Evolutionary conservation across 2,113 vertebrate genomes (phyloP), one percentile per base, ranked within the genome.

Genomic region (Cebidichthys violaceus): DNA sequence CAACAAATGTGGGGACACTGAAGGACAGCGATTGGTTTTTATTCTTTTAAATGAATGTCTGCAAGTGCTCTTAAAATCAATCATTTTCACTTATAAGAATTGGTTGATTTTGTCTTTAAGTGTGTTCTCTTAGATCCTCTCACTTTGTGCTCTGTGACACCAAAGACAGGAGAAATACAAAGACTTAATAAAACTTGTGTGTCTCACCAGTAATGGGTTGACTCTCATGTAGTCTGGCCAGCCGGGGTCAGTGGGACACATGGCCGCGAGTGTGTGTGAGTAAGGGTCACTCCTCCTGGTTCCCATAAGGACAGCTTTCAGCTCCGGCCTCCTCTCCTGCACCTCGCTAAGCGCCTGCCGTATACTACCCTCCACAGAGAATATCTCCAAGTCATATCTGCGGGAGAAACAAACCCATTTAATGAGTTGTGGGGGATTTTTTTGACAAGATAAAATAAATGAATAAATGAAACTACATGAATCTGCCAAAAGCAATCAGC

Each of bases 151-250:
- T 22, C 15, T 33, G 10, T 50, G 35, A 9, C 52, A 17, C 29
- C 3, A 8, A 18, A 11, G 35, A 29, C 18, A 9, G 3, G 10
- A 47, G 10, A 70, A 60, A 33, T 1, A 39, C 11, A 11, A 8
- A 64, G 47, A 55, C 20, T 50, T 9, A 10, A 54, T 24, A 18
- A 54, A 14, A 10, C n/a, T 31, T 27, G 43, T 45, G 43, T 37
- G 27, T 27, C 92, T 20, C 88, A 99, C 98, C 93, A 99, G 94
- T 81, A 99, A 85, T 0, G 97, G 97, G 92, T 97, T 99, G 82
- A 99, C 93, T 20, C 98, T 94, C 97, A 98, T 97, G 92, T 97
- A 98, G 0, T 82, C 65, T 0, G 98, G 98, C 98, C 98, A 99
- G 89, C 90, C 95, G 0, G 97, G 95, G 91, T 99, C 98, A 0